Base-by-base conservation (phyloP, 2,888 invertebrate species). In the Anoplius nigerrimus region DNA sequence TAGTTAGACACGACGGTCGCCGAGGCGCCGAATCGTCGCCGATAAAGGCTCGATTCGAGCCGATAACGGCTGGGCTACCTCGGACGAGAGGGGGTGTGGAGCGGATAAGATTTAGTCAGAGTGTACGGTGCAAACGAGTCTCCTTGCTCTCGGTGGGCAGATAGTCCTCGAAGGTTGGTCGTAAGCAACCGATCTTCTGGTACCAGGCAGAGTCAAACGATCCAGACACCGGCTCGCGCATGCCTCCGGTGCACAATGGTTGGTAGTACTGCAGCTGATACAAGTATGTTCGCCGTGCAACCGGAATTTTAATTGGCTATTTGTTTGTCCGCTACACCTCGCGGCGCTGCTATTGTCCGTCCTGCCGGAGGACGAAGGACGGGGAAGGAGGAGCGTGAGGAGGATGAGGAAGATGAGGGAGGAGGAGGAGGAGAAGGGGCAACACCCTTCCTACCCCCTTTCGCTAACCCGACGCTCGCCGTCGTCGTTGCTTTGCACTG, bases 271-370 rank as follows among this genome's bases (percentile, higher is more conserved):
- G 84, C 84, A 80, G 82, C 82, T 81, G 84, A 82, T 83, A 83
- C 84, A 84, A 85, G 84, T 82, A 84, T 83, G 82, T 84, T 84
- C 83, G 81, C 82, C 81, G 80, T 82, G 82, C 84, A 84, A 84
- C 81, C 83, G 84, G 85, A 84, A 85, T 84, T 85, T 85, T 85
- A 85, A 85, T 85, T 85, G 84, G 84, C 84, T 85, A 85, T 85
- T 85, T 85, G 84, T 85, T 85, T 84, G 83, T 75, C 79, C 84
- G 82, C 79, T 84, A 82, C 84, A 83, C 79, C 83, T 82, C 74
- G 81, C 80, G 81, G 83, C 73, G 71, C 72, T 75, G 76, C 82
- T 80, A 84, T 82, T 79, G 80, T 82, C 82, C 81, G 51, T 55
- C 61, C 67, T 67, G 66, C 75, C 62, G 66, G 71, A 63, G 71